A percentile compares a stretch with the other conserved stretches of the same genome.
Conservation (phyloP, 2,797 vertebrate genomes). For the Decapterus maruadsi region DNA sequence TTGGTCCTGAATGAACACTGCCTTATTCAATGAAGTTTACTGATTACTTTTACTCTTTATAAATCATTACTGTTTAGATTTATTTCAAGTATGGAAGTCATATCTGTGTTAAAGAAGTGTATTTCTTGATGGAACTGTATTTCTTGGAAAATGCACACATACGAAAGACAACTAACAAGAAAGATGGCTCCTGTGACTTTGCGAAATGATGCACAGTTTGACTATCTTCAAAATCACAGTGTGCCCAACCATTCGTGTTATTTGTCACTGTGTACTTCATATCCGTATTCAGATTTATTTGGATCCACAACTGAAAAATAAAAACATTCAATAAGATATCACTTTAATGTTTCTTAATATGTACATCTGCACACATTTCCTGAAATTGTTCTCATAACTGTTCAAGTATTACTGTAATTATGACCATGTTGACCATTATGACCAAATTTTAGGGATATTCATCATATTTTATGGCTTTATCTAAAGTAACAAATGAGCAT, state of each 20-base stretch:
- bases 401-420: too few species aligned
- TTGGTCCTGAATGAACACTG: neutral
- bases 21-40: neutral
- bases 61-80: neutral
- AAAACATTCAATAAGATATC: neutral
- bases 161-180: neutral
- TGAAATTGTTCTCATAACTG: neutral
- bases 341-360: neutral
- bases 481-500: neutral
- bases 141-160: neutral
- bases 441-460: neutral
- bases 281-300: neutral
- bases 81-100: neutral
- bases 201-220: neutral
- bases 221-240: neutral
- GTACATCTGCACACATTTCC: neutral
- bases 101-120: neutral
- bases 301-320: neutral
- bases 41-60: neutral
- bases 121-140: neutral
- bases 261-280: neutral
- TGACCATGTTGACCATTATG: too few species aligned
- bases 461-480: slow-evolving; percentile 7
- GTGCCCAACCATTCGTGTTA: neutral
- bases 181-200: neutral